Percentiles rank a stretch among this genome's conserved stretches.
These are phyloP conservation scores for Momotus momota DNA, from an alignment of 2,797 vertebrate species.

Conservation along the genomic window DNA sequence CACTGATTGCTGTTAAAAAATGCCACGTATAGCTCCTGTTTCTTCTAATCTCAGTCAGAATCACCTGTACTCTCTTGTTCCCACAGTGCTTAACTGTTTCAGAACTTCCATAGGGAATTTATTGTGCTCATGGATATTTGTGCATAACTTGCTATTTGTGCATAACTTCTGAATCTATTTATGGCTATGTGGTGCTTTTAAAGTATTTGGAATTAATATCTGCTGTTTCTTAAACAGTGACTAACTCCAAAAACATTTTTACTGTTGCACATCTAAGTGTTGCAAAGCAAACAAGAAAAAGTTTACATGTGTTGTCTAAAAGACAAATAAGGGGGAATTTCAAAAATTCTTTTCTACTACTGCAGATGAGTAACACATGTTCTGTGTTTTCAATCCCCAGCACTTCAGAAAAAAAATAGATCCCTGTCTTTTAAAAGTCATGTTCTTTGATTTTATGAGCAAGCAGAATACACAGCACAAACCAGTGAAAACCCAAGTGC, in stretches of 20 bases:
- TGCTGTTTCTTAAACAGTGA: conserved; percentile 33
- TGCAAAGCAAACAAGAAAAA: conserved; percentile 56
- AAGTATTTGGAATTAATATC: conserved; percentile 2
- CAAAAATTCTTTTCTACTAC: conserved; percentile 52
- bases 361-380: conserved; percentile 73
- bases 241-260: conserved; percentile 51
- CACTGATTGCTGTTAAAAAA: background rate
- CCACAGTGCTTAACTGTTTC: background rate
- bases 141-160: background rate
- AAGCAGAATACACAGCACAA: background rate
- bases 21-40: background rate
- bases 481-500: background rate
- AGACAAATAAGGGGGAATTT: conserved; percentile 39
- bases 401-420: conserved; percentile 56
- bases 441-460: conserved; percentile 3
- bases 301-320: conserved; percentile 65
- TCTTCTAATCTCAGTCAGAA: background rate
- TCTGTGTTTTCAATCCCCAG: conserved; percentile 54
- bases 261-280: conserved; percentile 58
- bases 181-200: conserved; percentile 7
- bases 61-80: background rate
- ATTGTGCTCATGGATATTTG: background rate
- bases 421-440: conserved; percentile 21
- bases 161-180: background rate
- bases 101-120: background rate